Conservation (phyloP, 2,113 vertebrate species). For the Phaethornis superciliosus region DNA sequence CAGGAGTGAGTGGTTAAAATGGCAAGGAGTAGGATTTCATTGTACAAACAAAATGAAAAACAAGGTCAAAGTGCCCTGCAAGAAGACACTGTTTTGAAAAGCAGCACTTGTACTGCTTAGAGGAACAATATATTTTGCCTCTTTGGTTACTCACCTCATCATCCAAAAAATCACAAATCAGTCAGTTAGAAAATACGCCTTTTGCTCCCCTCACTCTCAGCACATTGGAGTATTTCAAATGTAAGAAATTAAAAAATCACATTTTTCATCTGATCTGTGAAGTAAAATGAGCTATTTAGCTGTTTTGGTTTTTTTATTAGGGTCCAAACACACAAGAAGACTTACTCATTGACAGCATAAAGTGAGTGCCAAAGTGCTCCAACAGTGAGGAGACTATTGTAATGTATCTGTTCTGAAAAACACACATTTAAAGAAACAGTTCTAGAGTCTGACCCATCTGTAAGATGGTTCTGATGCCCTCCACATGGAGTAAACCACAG, state of each 20-base stretch:
- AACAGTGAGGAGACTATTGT: background rate
- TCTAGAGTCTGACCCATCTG: background rate
- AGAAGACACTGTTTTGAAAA: background rate
- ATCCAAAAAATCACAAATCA: background rate
- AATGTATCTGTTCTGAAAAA: background rate
- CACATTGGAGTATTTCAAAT: background rate
- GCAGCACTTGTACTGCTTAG: background rate
- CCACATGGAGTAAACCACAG: background rate
- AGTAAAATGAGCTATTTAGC: background rate
- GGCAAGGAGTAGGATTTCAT: background rate
- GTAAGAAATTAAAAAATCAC: background rate
- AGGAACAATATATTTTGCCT: background rate
- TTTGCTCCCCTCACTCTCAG: background rate
- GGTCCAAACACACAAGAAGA: background rate
- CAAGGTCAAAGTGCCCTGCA: constrained; percentile 26
- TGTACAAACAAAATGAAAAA: constrained; percentile 15
- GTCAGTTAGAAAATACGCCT: background rate
- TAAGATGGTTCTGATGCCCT: background rate
- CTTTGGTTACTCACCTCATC: background rate
- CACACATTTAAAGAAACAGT: background rate
- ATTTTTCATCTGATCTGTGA: background rate
- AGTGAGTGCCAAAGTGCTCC: background rate
- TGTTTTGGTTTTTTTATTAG: background rate
- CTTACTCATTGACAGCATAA: background rate
- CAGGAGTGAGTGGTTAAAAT: background rate